Evolutionary conservation across 2,888 invertebrate genomes (phyloP).

Genomic region (Morinoia aosen): DNA sequence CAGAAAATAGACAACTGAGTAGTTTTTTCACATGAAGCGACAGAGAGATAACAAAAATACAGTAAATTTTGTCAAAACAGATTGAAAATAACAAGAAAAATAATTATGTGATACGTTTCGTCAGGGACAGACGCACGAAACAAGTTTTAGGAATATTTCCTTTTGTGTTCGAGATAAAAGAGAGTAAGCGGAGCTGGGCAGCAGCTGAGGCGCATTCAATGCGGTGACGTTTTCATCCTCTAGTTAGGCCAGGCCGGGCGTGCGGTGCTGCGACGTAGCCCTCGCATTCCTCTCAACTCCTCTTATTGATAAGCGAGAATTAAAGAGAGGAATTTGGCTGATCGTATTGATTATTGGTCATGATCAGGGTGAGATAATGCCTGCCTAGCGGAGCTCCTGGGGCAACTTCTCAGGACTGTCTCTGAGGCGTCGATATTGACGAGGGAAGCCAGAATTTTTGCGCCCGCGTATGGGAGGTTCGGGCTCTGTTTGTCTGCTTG

Average conservation of each 20-base stretch:
- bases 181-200: background rate
- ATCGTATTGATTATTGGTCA: conserved; percentile 43
- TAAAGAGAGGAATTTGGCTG: conserved; percentile 27
- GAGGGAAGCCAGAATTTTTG: background rate
- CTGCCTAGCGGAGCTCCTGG: background rate
- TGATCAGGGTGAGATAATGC: conserved; percentile 7
- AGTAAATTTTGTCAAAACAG: background rate
- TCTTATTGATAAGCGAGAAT: conserved; percentile 21
- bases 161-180: background rate
- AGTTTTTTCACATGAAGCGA: background rate
- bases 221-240: background rate
- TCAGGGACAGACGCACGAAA: background rate
- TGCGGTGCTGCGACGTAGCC: background rate
- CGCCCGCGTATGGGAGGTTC: background rate
- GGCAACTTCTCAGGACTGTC: background rate
- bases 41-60: background rate
- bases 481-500: no score
- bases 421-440: background rate
- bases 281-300: background rate
- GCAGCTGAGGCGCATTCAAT: background rate
- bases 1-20: background rate
- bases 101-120: background rate
- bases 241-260: background rate
- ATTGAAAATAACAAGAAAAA: background rate
- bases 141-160: background rate